These are phyloP conservation scores for Coenonympha arcania DNA, from an alignment of 2,888 invertebrate genomes.

Conservation along the genomic window DNA sequence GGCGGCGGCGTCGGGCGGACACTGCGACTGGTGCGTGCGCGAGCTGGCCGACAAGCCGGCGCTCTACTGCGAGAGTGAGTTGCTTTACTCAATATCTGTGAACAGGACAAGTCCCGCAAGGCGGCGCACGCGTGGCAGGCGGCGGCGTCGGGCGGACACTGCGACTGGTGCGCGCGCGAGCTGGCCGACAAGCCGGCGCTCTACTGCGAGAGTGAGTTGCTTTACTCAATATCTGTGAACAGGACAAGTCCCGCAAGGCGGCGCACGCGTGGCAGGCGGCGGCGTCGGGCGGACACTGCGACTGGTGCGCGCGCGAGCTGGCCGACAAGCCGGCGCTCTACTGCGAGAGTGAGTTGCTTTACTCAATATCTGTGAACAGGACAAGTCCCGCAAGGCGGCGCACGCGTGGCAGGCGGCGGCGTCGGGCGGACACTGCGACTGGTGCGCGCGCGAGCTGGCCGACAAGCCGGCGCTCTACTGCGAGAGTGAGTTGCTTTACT, in stretches of 20 bases:
- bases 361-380: too few species aligned
- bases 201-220: conserved; percentile 89
- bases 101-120: conserved; percentile 83
- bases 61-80: conserved; percentile 88
- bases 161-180: conserved; percentile 85
- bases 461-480: conserved; percentile 89
- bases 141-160: conserved; percentile 76
- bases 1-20: conserved; percentile 76
- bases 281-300: conserved; percentile 78
- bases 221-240: too few species aligned
- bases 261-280: conserved; percentile 85
- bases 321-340: conserved; percentile 87
- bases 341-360: conserved; percentile 89
- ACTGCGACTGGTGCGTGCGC: conserved; percentile 86
- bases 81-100: too few species aligned
- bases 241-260: conserved; percentile 85
- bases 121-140: conserved; percentile 84
- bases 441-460: conserved; percentile 83
- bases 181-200: conserved; percentile 85
- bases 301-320: conserved; percentile 85
- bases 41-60: conserved; percentile 85
- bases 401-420: conserved; percentile 85
- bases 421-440: conserved; percentile 80
- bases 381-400: conserved; percentile 81
- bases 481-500: conserved; percentile 87